phyloP scores from a whole-genome alignment of 2,797 vertebrate species.

The Sylvia borin region DNA sequence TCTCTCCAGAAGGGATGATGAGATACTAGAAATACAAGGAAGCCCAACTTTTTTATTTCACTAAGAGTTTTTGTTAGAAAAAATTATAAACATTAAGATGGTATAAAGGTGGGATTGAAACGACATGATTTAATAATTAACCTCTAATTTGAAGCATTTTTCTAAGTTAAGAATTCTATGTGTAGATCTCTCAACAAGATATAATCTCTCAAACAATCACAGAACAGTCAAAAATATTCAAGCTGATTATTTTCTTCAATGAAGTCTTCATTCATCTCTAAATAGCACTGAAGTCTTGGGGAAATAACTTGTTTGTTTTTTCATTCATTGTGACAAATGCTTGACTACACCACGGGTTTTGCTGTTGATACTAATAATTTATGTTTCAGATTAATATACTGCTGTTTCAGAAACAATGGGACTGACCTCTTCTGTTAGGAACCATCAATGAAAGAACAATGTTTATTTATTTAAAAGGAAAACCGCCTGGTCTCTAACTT shows the following conservation, averaged over 20 bases:
- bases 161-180: neutral
- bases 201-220: neutral
- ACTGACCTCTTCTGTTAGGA: neutral
- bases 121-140: neutral
- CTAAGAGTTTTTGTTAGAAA: neutral
- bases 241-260: neutral
- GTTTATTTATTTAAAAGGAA: neutral
- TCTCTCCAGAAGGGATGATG: neutral
- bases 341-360: neutral
- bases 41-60: neutral
- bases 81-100: neutral
- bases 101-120: neutral
- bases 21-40: neutral
- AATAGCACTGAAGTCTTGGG: neutral
- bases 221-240: neutral
- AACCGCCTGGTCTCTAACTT: neutral
- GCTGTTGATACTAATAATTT: neutral
- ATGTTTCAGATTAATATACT: neutral
- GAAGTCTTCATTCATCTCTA: neutral
- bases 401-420: constrained; percentile 1
- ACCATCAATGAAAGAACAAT: neutral
- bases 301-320: constrained; percentile 28
- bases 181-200: neutral
- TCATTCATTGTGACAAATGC: neutral
- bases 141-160: neutral